Percentiles rank a stretch among this genome's conserved stretches.
These are phyloP conservation scores for Dexiosoma caninum DNA, from an alignment of 2,888 invertebrate species.

Conservation along the genomic window DNA sequence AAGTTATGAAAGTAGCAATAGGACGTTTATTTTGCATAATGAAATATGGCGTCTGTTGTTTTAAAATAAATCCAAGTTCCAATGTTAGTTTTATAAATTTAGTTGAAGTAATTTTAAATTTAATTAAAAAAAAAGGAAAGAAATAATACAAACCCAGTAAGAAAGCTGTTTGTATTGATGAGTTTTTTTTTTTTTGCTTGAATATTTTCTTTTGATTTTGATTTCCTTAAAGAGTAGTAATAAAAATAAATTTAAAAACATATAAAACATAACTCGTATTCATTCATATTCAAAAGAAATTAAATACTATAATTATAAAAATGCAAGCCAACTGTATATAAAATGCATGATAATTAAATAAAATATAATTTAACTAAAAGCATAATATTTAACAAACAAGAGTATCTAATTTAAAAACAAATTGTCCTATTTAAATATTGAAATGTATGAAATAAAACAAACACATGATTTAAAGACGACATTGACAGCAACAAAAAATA, in stretches of 20 bases:
- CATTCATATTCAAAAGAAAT: conserved; percentile 21
- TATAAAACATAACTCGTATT: not conserved
- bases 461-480: not conserved
- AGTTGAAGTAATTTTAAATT: conserved; percentile 54
- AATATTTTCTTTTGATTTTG: not conserved
- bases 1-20: conserved; percentile 5
- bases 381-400: conserved; percentile 11
- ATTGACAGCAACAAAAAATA: conserved; percentile 3
- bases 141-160: not conserved
- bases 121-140: not conserved
- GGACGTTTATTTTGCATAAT: conserved; percentile 12
- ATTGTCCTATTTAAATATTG: conserved; percentile 35
- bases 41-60: not conserved
- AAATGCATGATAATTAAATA: conserved; percentile 32
- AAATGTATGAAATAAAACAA: not conserved
- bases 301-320: conserved; percentile 11
- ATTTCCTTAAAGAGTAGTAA: conserved; percentile 29
- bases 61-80: conserved; percentile 53
- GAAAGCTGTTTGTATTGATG: not conserved
- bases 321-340: conserved; percentile 34
- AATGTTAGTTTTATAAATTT: conserved; percentile 63
- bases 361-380: not conserved
- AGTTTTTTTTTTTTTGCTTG: conserved; percentile 5
- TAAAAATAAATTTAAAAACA: not conserved
- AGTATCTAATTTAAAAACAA: conserved; percentile 41